Evolutionary conservation across 2,888 invertebrate species (phyloP).

Genomic region (Parnassius apollo): DNA sequence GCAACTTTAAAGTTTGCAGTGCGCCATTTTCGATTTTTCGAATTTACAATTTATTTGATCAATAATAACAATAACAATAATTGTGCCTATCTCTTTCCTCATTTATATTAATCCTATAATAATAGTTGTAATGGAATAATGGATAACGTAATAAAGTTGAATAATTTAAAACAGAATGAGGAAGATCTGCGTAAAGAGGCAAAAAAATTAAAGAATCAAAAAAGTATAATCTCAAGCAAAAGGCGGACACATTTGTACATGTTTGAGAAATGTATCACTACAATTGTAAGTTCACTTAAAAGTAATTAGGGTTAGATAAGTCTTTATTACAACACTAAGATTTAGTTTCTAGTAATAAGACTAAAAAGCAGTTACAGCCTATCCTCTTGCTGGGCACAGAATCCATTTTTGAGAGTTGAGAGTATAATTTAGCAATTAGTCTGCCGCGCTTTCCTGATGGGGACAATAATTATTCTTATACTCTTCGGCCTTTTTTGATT

Average conservation of each 20-base stretch:
- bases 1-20: not conserved
- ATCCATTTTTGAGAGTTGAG: too few relatives aligned
- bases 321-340: too few relatives aligned
- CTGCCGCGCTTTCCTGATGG: too few relatives aligned
- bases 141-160: slow-evolving; percentile 36
- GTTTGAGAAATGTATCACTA: slow-evolving; percentile 79
- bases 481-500: too few relatives aligned
- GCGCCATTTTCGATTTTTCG: slow-evolving; percentile 47
- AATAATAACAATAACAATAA: slow-evolving; percentile 29
- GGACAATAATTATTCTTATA: too few relatives aligned
- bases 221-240: slow-evolving; percentile 47
- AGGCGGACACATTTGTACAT: slow-evolving; percentile 76
- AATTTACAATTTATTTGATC: slow-evolving; percentile 47
- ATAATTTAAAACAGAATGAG: slow-evolving; percentile 51
- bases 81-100: slow-evolving; percentile 29
- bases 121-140: slow-evolving; percentile 27
- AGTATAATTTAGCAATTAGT: too few relatives aligned
- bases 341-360: too few relatives aligned
- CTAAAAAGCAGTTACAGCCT: too few relatives aligned
- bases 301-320: too few relatives aligned
- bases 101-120: slow-evolving; percentile 3
- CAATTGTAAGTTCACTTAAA: slow-evolving; percentile 73
- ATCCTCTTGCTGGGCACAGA: too few relatives aligned
- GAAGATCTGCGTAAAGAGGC: slow-evolving; percentile 60
- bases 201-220: slow-evolving; percentile 56